Conservation (phyloP, 2,888 invertebrate genomes). For the Coenonympha glycerion region DNA sequence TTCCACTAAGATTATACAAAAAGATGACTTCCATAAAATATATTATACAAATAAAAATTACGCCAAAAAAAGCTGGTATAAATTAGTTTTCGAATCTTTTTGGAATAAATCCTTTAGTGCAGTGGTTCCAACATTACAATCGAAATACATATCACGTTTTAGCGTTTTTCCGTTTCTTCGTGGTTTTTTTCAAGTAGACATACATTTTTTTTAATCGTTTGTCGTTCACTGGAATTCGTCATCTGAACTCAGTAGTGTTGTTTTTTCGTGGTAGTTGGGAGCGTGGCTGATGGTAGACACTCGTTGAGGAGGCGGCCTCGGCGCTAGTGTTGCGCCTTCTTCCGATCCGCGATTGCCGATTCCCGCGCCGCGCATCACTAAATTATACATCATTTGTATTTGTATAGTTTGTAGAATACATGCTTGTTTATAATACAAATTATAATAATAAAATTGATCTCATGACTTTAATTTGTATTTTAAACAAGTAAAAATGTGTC, state of each 20-base stretch:
- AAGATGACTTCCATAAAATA: no score
- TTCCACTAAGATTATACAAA: no score
- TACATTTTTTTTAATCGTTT: background rate
- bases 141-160: background rate
- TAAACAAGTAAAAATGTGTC: background rate
- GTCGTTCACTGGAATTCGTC: slow-evolving; percentile 93
- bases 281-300: slow-evolving; percentile 85
- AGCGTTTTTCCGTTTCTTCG: background rate
- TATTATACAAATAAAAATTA: no score
- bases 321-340: slow-evolving; percentile 72
- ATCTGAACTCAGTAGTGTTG: slow-evolving; percentile 95
- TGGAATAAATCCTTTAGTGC: background rate
- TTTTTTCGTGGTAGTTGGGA: slow-evolving; percentile 93
- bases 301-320: slow-evolving; percentile 80
- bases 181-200: background rate
- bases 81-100: no score
- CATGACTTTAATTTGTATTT: background rate
- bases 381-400: background rate
- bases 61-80: no score
- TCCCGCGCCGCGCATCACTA: slow-evolving; percentile 63
- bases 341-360: slow-evolving; percentile 53
- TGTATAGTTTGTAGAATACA: background rate
- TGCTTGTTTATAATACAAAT: background rate
- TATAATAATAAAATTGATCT: background rate
- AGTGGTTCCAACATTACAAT: background rate